Base-by-base conservation (phyloP, 1,140 invertebrate species). In the Leptestheria dahalacensis region DNA sequence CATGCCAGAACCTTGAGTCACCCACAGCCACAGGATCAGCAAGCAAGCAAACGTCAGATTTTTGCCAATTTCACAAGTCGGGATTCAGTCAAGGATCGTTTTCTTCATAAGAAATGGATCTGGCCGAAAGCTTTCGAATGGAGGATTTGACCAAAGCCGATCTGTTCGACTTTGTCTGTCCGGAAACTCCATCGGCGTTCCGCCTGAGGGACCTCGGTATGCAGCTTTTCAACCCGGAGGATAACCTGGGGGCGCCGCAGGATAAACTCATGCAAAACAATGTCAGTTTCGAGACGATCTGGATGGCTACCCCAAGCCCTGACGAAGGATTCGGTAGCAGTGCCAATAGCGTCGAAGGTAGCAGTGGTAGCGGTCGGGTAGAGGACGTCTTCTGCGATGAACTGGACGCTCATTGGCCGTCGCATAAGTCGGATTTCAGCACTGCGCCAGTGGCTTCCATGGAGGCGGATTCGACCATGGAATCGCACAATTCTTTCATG, bases 291-390 rank as follows among this genome's bases (percentile, higher is more conserved):
- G 58, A 60, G 18, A 41, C 33, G 33, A 41, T 41, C 33, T 60
- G 58, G 58, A 11, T 60, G 24, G 58, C 58, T 15, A 60, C 58
- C 20, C 58, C 58, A 21, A 52, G 48, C 23, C 58, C 58, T 21
- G 58, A 60, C 51, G 58, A 60, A 60, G 58, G 58, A 4, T 60
- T 52, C 26, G 58, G 58, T 25, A 60, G 58, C 20, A 60, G 58
- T 49, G 51, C 58, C 20, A 52, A 50, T 33, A 26, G 28, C 20
- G 58, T 52, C 24, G 58, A 60, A 51, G 58, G 51, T 15, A 41
- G 51, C 23, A 60, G 28, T 15, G 33, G 33, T 9, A 41, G 33
- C 33, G 33, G 33, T 9, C 21, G 49, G 20, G 9, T 3, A 18
- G 53, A 55, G 25, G 53, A 55, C 26, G 53, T 55, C 53, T 55